Base-by-base conservation (phyloP, 2,888 invertebrate species). In the Philereme vetulata region DNA sequence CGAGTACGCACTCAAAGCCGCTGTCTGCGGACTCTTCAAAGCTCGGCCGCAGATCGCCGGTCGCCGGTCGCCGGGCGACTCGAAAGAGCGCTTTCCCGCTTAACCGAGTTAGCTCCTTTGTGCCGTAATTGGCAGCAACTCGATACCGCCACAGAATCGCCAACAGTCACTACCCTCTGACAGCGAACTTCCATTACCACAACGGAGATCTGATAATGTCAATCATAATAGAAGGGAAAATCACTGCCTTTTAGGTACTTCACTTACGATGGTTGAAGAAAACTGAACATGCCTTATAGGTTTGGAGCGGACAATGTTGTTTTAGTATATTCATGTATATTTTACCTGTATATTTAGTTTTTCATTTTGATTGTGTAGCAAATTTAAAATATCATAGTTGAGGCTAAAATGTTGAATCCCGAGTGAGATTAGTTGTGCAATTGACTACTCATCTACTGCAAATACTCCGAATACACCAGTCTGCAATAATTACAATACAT, bases 61-160 rank as follows among this genome's bases (percentile, higher is more conserved):
- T 21, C 21, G 21, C 21, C 21, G 21, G 21, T 21, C 21, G 21
- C 21, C 21, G 21, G 21, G 1, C 21, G 21, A 21, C 5, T 10
- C 21, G 36, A 21, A 34, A 48, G 32, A 55, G 45, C 51, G 43
- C 45, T 46, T 48, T 47, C 56, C 43, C 42, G 52, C 8, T 5
- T 53, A 60, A 52, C 56, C 35, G 63, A 65, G 63, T 62, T 57
- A 60, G 51, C 42, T 46, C 55, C 54, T 56, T 53, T 61, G 55
- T 51, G 36, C 35, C 32, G 60, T 64, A 66, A 66, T 64, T 63
- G 60, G 55, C 51, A 52, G 56, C 60, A 55, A 64, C 51, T 64
- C 51, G 59, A 61, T 51, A 56, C 58, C 54, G 54, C 65, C 51
- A 42, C 57, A 57, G 57, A 47, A 11, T 38, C 50, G 6, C 40